phyloP scores from a whole-genome alignment of 1,140 invertebrate species.

The Eueides isabella region DNA sequence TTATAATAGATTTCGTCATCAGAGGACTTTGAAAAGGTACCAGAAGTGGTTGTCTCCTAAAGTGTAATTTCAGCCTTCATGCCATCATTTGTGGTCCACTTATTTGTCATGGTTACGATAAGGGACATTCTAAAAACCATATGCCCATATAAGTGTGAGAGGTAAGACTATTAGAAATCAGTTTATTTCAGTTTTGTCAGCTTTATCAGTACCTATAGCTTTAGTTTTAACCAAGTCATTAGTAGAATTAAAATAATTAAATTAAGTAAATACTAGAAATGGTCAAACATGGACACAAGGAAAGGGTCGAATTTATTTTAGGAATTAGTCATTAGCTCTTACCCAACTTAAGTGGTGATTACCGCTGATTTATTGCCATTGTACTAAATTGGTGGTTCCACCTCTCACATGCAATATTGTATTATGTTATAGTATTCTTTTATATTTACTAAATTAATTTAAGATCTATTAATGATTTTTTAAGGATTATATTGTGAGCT shows the following conservation, averaged over 20 bases:
- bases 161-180: slow-evolving; percentile 43
- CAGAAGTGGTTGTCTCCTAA: slow-evolving; percentile 79
- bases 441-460: not conserved
- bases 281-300: no score
- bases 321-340: no score
- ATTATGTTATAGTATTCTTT: no score
- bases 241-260: no score
- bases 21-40: slow-evolving; percentile 75
- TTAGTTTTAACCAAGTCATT: no score
- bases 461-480: not conserved
- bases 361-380: no score
- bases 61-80: slow-evolving; percentile 72
- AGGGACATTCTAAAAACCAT: slow-evolving; percentile 69
- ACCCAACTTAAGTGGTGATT: no score
- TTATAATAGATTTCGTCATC: slow-evolving; percentile 48
- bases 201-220: no score
- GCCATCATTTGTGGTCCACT: slow-evolving; percentile 83
- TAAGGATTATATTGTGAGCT: slow-evolving; percentile 73
- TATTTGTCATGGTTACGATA: slow-evolving; percentile 80
- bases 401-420: no score
- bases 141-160: slow-evolving; percentile 75
- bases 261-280: no score
- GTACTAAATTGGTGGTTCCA: no score
- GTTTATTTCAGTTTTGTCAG: not conserved
- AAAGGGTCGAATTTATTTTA: no score